Evolutionary conservation across 2,797 vertebrate species (phyloP).

Genomic region (Lepilemur ruficaudatus): DNA sequence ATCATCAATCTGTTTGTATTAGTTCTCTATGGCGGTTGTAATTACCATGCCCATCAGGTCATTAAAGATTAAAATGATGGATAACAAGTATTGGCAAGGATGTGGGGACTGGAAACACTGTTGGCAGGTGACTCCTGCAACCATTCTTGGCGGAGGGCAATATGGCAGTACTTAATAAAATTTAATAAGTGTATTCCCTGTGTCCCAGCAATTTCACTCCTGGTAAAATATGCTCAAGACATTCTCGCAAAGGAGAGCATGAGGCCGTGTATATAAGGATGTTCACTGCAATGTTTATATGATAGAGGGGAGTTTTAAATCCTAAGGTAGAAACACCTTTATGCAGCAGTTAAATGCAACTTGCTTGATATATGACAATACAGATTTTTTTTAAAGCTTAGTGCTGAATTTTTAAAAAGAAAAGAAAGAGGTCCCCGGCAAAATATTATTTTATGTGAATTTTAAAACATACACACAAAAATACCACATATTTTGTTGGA

Average conservation of each 20-base stretch:
- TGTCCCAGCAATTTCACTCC: neutral
- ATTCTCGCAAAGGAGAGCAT: neutral
- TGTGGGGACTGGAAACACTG: neutral
- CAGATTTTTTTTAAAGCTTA: neutral
- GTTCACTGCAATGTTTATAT: neutral
- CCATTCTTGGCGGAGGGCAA: neutral
- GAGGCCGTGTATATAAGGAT: neutral
- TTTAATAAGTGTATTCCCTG: neutral
- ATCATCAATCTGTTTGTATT: neutral
- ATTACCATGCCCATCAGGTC: neutral
- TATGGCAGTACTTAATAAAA: neutral
- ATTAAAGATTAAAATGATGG: neutral
- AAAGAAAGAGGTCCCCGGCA: neutral
- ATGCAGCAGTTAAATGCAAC: neutral
- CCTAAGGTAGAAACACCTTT: neutral
- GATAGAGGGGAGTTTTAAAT: neutral
- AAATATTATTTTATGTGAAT: slow-evolving; percentile 12
- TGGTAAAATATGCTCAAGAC: neutral
- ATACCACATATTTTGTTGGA: neutral
- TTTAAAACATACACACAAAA: neutral
- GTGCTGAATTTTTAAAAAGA: neutral
- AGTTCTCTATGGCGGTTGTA: neutral
- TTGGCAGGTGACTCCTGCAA: neutral
- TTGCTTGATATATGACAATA: neutral
- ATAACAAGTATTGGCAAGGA: neutral